phyloP scores from a whole-genome alignment of 2,113 vertebrate species.

The Alosa alosa region DNA sequence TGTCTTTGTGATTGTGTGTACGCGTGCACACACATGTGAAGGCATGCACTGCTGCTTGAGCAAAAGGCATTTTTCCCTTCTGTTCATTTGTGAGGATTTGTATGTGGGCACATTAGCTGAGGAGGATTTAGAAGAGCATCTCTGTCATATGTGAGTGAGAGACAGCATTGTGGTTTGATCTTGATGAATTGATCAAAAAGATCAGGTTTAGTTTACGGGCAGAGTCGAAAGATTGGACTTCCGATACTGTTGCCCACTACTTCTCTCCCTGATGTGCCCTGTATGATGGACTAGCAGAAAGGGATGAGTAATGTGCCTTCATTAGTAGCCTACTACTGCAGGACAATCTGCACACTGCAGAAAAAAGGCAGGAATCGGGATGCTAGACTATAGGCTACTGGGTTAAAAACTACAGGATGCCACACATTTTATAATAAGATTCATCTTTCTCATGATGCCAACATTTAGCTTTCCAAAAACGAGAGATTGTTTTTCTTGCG shows the following conservation, averaged over 20 bases:
- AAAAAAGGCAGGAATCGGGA: no score
- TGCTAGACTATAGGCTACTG: no score
- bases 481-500: no score
- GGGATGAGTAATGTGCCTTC: slow-evolving; percentile 18
- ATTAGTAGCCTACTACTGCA: not conserved
- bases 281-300: not conserved
- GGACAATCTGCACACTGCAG: no score
- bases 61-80: not conserved
- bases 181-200: not conserved
- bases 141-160: not conserved
- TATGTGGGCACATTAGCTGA: not conserved
- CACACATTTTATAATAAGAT: no score
- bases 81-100: not conserved
- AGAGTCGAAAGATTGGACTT: not conserved
- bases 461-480: no score
- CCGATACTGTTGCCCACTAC: not conserved
- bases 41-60: not conserved
- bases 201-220: not conserved
- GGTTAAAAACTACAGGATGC: no score
- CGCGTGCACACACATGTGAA: not conserved
- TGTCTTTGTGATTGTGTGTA: not conserved
- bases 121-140: not conserved
- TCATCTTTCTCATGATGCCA: no score
- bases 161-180: not conserved
- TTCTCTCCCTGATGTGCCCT: not conserved